Percentiles rank a stretch among this genome's conserved stretches.
Evolutionary conservation across 1,140 invertebrate species (phyloP).

Genomic region (Agraylea sexmaculata): DNA sequence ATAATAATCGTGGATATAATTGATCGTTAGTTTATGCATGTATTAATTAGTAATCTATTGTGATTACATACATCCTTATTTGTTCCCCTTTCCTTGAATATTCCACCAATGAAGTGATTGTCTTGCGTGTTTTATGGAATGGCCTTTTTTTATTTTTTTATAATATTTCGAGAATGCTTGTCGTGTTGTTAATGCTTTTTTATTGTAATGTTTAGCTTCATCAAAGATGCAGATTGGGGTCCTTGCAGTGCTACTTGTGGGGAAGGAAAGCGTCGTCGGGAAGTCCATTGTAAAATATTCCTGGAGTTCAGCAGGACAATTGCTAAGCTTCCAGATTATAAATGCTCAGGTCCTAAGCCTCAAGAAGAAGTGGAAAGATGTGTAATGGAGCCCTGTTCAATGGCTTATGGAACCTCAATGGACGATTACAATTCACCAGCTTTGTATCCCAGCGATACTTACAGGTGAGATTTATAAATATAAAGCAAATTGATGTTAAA

Average conservation of each 20-base stretch:
- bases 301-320: slow-evolving; percentile 80
- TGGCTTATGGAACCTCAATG: slow-evolving; percentile 44
- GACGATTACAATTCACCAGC: slow-evolving; percentile 47
- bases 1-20: too few relatives aligned
- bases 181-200: background rate
- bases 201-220: slow-evolving; percentile 39
- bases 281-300: slow-evolving; percentile 87
- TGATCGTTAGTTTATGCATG: too few relatives aligned
- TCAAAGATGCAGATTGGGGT: slow-evolving; percentile 63
- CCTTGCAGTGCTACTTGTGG: slow-evolving; percentile 83
- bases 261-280: slow-evolving; percentile 66
- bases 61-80: too few relatives aligned
- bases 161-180: too few relatives aligned
- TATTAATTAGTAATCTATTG: too few relatives aligned
- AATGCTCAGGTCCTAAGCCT: slow-evolving; percentile 77
- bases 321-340: slow-evolving; percentile 73
- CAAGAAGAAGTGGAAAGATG: slow-evolving; percentile 67
- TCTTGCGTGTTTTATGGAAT: too few relatives aligned
- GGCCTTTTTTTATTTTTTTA: too few relatives aligned
- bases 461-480: slow-evolving; percentile 10
- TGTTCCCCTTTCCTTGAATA: too few relatives aligned
- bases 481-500: too few relatives aligned
- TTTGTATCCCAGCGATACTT: slow-evolving; percentile 16
- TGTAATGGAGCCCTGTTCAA: slow-evolving; percentile 61
- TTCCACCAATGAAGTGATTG: too few relatives aligned